Evolutionary conservation across 2,797 vertebrate species (phyloP).

Genomic region (Thalassophryne amazonica): DNA sequence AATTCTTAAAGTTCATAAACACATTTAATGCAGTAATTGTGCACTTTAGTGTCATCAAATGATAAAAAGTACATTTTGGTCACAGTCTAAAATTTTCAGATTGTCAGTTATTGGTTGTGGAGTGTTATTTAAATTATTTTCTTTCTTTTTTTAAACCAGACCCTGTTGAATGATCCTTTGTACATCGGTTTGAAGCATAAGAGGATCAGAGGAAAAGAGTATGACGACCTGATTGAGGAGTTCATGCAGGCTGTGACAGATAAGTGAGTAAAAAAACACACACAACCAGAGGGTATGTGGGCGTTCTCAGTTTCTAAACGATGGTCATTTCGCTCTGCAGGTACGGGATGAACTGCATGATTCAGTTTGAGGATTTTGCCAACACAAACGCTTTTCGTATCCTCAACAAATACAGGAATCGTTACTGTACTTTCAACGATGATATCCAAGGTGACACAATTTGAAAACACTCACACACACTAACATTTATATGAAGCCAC

Average conservation of each 20-base stretch:
- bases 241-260: constrained; percentile 96
- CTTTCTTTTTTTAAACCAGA: constrained; percentile 80
- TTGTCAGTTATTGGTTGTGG: not conserved
- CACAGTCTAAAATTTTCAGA: too few relatives aligned
- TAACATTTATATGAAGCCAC: too few relatives aligned
- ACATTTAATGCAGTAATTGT: too few relatives aligned
- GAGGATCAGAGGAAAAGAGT: constrained; percentile 89
- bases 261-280: constrained; percentile 89
- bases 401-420: constrained; percentile 92
- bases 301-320: not conserved
- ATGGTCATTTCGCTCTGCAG: constrained; percentile 60
- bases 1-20: too few relatives aligned
- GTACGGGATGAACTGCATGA: constrained; percentile 94
- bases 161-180: constrained; percentile 89
- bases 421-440: constrained; percentile 95
- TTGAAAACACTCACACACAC: too few relatives aligned
- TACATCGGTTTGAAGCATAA: constrained; percentile 98
- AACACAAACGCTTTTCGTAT: constrained; percentile 96
- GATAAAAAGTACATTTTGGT: too few relatives aligned
- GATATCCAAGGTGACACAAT: constrained; percentile 99
- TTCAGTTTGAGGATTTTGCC: constrained; percentile 98
- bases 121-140: constrained; percentile 41
- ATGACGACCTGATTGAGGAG: constrained; percentile 93
- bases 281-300: not conserved
- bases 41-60: too few relatives aligned